Percentiles rank a stretch among this genome's conserved stretches.
Conservation (phyloP, 2,888 invertebrate species). For the Metacarcinus magister region DNA sequence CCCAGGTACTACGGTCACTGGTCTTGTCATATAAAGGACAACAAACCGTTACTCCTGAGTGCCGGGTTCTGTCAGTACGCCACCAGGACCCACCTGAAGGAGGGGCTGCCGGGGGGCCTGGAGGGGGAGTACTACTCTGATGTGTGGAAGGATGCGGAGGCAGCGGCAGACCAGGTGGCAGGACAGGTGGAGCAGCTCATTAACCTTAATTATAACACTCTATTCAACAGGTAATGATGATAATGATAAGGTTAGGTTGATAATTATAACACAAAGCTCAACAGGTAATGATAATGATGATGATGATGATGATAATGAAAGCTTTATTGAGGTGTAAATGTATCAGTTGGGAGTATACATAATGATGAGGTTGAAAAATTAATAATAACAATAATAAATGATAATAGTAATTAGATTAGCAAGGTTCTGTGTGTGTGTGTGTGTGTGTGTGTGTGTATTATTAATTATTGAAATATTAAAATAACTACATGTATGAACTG, state of each 20-base stretch:
- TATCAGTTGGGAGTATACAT: background rate
- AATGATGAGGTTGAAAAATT: too few relatives aligned
- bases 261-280: background rate
- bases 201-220: constrained; percentile 47
- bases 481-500: too few relatives aligned
- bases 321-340: background rate
- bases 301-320: background rate
- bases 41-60: constrained; percentile 26
- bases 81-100: constrained; percentile 73
- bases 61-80: constrained; percentile 57
- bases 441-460: background rate
- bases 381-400: too few relatives aligned
- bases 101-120: background rate
- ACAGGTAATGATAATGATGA: background rate
- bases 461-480: too few relatives aligned
- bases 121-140: constrained; percentile 56
- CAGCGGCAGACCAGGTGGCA: background rate
- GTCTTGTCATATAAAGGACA: constrained; percentile 61
- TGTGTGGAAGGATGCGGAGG: constrained; percentile 52
- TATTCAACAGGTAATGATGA: background rate
- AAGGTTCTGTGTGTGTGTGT: background rate
- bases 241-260: too few relatives aligned
- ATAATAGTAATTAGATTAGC: too few relatives aligned
- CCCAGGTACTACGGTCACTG: constrained; percentile 70
- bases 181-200: constrained; percentile 70